Conservation (phyloP, 2,888 invertebrate species). For the Brachylomia viminalis region DNA sequence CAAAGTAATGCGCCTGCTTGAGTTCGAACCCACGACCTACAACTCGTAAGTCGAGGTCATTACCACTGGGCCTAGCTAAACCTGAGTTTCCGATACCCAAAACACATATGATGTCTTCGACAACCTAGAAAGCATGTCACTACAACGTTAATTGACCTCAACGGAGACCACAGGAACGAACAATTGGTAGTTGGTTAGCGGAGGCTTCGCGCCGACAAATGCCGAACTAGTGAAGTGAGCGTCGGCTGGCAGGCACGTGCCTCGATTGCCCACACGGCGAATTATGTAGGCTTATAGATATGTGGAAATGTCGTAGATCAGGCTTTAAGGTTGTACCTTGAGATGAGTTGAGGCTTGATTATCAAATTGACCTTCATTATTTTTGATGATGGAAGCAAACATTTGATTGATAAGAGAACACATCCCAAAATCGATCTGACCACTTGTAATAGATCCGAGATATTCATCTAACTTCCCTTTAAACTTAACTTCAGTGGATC, state of each 20-base stretch:
- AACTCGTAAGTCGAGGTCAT: too few species aligned
- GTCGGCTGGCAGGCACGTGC: slow-evolving; percentile 42
- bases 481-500: neutral
- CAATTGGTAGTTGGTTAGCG: slow-evolving; percentile 43
- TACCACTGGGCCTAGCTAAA: too few species aligned
- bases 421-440: neutral
- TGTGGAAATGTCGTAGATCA: neutral
- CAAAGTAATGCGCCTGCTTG: too few species aligned
- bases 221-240: slow-evolving; percentile 53
- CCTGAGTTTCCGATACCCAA: neutral
- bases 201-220: slow-evolving; percentile 37
- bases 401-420: neutral
- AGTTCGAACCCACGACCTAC: too few species aligned
- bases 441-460: neutral
- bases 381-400: neutral
- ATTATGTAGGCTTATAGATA: slow-evolving; percentile 24
- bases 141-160: slow-evolving; percentile 16
- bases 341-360: neutral
- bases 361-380: neutral
- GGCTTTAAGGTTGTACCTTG: neutral
- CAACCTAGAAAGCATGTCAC: neutral
- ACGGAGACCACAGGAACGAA: slow-evolving; percentile 25
- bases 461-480: neutral
- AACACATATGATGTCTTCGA: neutral
- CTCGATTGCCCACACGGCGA: slow-evolving; percentile 48